These are phyloP conservation scores for Dromaius novaehollandiae DNA, from an alignment of 2,113 vertebrate genomes.

Conservation along the genomic window DNA sequence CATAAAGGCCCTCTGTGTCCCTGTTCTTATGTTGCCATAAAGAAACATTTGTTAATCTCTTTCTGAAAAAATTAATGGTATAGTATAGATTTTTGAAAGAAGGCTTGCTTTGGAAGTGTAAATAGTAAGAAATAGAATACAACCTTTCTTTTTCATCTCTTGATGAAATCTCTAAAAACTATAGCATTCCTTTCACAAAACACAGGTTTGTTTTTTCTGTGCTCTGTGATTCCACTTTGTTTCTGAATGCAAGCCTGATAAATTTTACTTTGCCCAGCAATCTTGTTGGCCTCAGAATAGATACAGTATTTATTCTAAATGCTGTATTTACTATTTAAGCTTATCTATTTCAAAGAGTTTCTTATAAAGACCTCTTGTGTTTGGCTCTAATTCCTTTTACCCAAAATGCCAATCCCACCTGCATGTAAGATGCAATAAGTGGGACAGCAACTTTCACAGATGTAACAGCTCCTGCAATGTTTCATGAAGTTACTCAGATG, in stretches of 20 bases:
- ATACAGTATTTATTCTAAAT: not conserved
- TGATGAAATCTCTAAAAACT: not conserved
- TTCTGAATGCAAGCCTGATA: not conserved
- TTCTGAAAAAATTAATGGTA: not conserved
- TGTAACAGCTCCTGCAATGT: not conserved
- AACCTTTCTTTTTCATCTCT: not conserved
- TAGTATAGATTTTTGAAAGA: not conserved
- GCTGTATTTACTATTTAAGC: not conserved
- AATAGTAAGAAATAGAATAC: not conserved
- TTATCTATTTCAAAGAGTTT: not conserved
- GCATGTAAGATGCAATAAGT: not conserved
- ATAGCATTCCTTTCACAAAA: not conserved
- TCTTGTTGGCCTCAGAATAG: not conserved
- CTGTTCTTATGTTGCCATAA: not conserved
- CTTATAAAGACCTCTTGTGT: not conserved
- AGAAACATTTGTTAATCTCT: not conserved
- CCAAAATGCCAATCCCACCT: not conserved
- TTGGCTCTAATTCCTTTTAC: not conserved
- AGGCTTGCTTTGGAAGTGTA: not conserved
- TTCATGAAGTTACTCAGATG: not conserved
- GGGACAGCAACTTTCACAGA: not conserved
- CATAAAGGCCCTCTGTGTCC: not conserved
- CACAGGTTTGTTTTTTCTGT: not conserved
- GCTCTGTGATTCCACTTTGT: not conserved
- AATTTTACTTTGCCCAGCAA: not conserved